These are phyloP conservation scores for Diorhabda sublineata DNA, from an alignment of 1,140 invertebrate genomes.

Conservation along the genomic window DNA sequence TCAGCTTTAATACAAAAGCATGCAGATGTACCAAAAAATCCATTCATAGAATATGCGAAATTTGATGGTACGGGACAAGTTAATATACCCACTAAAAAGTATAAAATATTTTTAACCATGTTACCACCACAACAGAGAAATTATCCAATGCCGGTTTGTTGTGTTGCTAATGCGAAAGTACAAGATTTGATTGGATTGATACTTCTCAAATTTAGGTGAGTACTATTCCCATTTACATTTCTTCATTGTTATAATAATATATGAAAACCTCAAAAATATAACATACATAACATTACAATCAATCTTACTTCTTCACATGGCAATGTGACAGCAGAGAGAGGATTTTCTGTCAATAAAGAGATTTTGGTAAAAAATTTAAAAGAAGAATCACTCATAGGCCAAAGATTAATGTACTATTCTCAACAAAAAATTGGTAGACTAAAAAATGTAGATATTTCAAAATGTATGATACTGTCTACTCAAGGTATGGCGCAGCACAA, in stretches of 20 bases:
- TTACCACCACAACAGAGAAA: constrained; percentile 70
- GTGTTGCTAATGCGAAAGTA: constrained; percentile 80
- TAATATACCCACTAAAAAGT: constrained; percentile 71
- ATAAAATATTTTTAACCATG: constrained; percentile 85
- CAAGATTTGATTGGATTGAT: constrained; percentile 90
- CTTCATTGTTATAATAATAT: background rate
- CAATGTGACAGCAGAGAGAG: too few species aligned
- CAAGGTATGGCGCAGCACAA: too few species aligned
- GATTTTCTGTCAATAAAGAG: too few species aligned
- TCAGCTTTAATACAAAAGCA: constrained; percentile 70
- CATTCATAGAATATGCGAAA: constrained; percentile 84
- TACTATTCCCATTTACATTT: background rate
- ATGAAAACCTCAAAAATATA: too few species aligned
- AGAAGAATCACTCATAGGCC: too few species aligned
- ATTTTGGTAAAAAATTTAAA: too few species aligned
- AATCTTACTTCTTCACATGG: too few species aligned
- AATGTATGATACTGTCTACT: too few species aligned
- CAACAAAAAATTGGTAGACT: too few species aligned
- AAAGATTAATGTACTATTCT: too few species aligned
- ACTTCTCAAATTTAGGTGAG: constrained; percentile 76
- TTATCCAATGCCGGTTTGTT: constrained; percentile 79
- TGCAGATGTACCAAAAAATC: constrained; percentile 71
- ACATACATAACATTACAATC: too few species aligned
- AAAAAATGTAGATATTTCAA: too few species aligned
- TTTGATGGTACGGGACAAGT: constrained; percentile 86